A percentile compares a stretch with the other conserved stretches of the same genome.
Conservation (phyloP, 2,113 vertebrate species). For the Arenaria interpres region DNA sequence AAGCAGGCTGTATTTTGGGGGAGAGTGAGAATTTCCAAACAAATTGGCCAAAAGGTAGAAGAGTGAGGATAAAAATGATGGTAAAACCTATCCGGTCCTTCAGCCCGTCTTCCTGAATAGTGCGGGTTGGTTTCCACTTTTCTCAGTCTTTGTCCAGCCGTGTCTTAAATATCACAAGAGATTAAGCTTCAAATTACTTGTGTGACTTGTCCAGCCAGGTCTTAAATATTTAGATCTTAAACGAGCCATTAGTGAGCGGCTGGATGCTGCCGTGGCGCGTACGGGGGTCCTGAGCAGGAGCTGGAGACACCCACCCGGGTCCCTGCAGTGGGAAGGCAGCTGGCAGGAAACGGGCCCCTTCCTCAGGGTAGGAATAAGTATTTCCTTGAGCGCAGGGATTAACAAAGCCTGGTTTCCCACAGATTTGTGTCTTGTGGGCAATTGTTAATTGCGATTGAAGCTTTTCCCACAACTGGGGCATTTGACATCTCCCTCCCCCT, state of each 20-base stretch:
- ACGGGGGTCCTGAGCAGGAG: not conserved
- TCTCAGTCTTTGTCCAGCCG: not conserved
- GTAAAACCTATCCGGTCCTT: not conserved
- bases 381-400: conserved; percentile 25
- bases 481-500: not conserved
- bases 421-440: not conserved
- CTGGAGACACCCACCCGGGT: not conserved
- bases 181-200: not conserved
- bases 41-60: not conserved
- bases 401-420: conserved; percentile 37
- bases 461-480: conserved; percentile 1
- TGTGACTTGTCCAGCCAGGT: not conserved
- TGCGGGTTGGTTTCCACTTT: not conserved
- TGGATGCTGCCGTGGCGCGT: not conserved
- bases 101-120: not conserved
- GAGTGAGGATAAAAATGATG: not conserved
- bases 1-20: not conserved
- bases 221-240: not conserved
- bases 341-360: conserved; percentile 50
- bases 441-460: not conserved
- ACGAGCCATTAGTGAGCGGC: rapidly evolving
- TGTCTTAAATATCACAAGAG: not conserved
- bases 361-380: not conserved
- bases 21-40: not conserved
- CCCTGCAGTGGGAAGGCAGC: conserved; percentile 21